Conservation (phyloP, 2,888 invertebrate species). For the Meiosimyza decipiens region DNA sequence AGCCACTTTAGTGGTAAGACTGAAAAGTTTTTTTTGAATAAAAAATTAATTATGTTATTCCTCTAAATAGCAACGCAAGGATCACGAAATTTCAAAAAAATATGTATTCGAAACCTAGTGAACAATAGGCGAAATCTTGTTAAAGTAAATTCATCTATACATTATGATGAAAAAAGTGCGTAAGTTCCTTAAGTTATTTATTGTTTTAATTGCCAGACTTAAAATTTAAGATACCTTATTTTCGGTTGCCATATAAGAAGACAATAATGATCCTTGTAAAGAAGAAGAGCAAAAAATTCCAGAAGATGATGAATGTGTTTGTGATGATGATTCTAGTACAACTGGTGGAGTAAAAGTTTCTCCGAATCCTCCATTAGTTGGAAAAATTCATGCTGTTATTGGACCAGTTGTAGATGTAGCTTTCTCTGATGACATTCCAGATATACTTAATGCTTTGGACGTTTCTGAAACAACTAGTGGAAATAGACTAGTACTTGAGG, state of each 20-base stretch:
- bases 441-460: constrained; percentile 88
- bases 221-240: too few relatives aligned
- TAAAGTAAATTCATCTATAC: constrained; percentile 2
- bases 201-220: too few relatives aligned
- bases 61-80: not conserved
- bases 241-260: too few relatives aligned
- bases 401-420: constrained; percentile 94
- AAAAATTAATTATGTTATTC: not conserved
- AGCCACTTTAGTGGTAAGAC: not conserved
- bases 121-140: not conserved
- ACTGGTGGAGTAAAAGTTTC: constrained; percentile 3
- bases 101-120: not conserved
- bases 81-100: not conserved
- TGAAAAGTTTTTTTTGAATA: not conserved
- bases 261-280: too few relatives aligned
- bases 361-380: constrained; percentile 34
- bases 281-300: too few relatives aligned
- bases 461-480: constrained; percentile 74
- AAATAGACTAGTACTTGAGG: constrained; percentile 65
- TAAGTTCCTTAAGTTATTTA: not conserved
- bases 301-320: constrained; percentile 17
- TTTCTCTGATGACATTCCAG: constrained; percentile 85
- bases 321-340: not conserved
- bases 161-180: not conserved
- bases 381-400: constrained; percentile 78